Evolutionary conservation across 2,797 vertebrate species (phyloP).

Genomic region (Erpetoichthys calabaricus): DNA sequence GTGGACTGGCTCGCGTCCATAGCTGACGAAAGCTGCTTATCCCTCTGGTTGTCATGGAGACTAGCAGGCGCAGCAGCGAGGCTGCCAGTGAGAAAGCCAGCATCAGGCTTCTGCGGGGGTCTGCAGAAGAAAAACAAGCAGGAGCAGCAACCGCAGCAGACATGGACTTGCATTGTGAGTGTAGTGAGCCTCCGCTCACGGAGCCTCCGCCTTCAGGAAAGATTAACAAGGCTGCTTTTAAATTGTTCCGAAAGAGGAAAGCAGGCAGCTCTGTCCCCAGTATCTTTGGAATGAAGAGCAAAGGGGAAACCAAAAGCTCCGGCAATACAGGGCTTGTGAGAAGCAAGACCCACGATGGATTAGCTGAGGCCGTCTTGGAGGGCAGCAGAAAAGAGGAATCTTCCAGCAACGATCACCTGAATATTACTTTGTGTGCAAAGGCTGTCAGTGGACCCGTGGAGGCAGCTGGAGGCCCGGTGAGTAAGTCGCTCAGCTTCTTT

Average conservation of each 20-base stretch:
- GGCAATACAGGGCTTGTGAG: slow-evolving; percentile 62
- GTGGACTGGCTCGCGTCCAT: slow-evolving; percentile 59
- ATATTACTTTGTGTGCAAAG: slow-evolving; percentile 17
- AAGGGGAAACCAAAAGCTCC: slow-evolving; percentile 58
- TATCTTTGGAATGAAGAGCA: slow-evolving; percentile 87
- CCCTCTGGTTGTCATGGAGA: slow-evolving; percentile 57
- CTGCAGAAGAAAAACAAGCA: slow-evolving; percentile 25
- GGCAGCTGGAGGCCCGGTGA: slow-evolving; percentile 52
- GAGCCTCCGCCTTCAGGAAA: slow-evolving; percentile 79
- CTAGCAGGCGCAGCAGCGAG: slow-evolving; percentile 38
- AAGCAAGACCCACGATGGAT: slow-evolving; percentile 87
- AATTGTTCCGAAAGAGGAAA: slow-evolving; percentile 83
- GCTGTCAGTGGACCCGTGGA: slow-evolving; percentile 37
- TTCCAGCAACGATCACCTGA: slow-evolving; percentile 22
- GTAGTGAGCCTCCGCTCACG: slow-evolving; percentile 61
- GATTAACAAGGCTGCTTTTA: slow-evolving; percentile 94
- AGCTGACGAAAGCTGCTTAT: slow-evolving; percentile 74
- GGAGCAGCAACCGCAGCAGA: slow-evolving; percentile 32
- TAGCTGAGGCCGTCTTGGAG: slow-evolving; percentile 62
- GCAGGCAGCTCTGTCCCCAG: slow-evolving; percentile 73
- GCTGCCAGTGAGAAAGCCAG: slow-evolving; percentile 44
- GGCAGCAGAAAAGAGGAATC: slow-evolving; percentile 27
- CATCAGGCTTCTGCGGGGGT: slow-evolving; percentile 36
- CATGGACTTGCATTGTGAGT: slow-evolving; percentile 83
- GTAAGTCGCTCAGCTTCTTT: slow-evolving; percentile 91